Percentiles rank a stretch among this genome's conserved stretches.
Conservation (phyloP, 2,888 invertebrate species). For the Cordilura impudica region DNA sequence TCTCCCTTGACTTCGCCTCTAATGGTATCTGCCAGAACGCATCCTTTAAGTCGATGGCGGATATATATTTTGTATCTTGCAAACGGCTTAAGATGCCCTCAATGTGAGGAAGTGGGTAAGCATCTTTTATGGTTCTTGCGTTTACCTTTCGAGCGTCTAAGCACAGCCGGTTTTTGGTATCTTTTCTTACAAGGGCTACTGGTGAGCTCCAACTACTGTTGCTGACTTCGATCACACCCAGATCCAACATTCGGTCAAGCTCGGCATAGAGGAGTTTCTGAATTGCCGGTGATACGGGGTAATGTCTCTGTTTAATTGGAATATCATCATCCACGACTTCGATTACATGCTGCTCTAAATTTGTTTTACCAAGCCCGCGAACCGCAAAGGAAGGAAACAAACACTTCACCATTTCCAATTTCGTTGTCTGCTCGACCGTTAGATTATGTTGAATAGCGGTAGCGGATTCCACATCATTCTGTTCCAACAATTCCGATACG, state of each 20-base stretch:
- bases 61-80: constrained; percentile 47
- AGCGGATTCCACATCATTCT: not conserved
- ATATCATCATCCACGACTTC: not conserved
- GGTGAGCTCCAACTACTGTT: constrained; percentile 39
- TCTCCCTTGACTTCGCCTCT: too few species aligned
- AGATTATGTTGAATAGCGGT: not conserved
- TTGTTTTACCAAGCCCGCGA: constrained; percentile 9
- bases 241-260: constrained; percentile 68
- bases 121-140: constrained; percentile 37
- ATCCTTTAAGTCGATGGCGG: constrained; percentile 49
- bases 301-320: constrained; percentile 16
- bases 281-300: constrained; percentile 28
- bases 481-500: not conserved
- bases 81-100: too few species aligned
- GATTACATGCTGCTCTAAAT: constrained; percentile 26
- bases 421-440: not conserved
- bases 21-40: too few species aligned
- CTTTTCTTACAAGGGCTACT: constrained; percentile 36
- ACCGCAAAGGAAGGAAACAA: constrained; percentile 12
- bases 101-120: too few species aligned
- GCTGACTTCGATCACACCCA: constrained; percentile 39
- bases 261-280: constrained; percentile 24
- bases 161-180: constrained; percentile 43
- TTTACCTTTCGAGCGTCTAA: constrained; percentile 64
- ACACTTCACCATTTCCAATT: not conserved